Evolutionary conservation across 2,113 vertebrate species (phyloP).

Genomic region (Sinocyclocheilus anophthalmus): DNA sequence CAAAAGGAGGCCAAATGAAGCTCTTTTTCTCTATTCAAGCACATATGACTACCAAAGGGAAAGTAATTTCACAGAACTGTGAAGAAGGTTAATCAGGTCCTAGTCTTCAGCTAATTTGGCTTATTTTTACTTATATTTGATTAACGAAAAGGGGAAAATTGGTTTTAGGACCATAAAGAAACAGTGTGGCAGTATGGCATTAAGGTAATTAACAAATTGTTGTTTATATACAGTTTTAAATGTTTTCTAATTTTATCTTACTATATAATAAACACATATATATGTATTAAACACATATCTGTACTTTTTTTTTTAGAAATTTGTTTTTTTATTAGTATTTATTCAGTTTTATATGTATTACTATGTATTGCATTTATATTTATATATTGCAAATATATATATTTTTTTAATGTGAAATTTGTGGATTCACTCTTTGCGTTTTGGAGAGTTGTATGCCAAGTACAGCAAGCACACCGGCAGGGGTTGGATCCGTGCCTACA

Average conservation of each 20-base stretch:
- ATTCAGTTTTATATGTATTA: no score
- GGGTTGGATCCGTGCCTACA: background rate
- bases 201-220: background rate
- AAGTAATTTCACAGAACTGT: background rate
- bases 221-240: no score
- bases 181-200: background rate
- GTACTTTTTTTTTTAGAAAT: no score
- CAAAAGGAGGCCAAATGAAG: constrained; percentile 11
- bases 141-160: background rate
- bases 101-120: background rate
- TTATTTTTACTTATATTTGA: background rate
- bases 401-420: no score
- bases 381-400: no score
- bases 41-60: background rate
- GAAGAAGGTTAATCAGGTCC: background rate
- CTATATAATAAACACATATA: no score
- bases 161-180: background rate
- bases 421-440: no score
- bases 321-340: no score
- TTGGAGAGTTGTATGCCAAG: background rate
- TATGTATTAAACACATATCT: no score
- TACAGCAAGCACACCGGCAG: background rate
- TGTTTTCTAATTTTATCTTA: no score
- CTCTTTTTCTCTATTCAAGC: background rate
- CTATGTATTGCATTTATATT: no score